These are phyloP conservation scores for Steinernema khuongi DNA, from an alignment of 1,140 invertebrate species.

Conservation along the genomic window DNA sequence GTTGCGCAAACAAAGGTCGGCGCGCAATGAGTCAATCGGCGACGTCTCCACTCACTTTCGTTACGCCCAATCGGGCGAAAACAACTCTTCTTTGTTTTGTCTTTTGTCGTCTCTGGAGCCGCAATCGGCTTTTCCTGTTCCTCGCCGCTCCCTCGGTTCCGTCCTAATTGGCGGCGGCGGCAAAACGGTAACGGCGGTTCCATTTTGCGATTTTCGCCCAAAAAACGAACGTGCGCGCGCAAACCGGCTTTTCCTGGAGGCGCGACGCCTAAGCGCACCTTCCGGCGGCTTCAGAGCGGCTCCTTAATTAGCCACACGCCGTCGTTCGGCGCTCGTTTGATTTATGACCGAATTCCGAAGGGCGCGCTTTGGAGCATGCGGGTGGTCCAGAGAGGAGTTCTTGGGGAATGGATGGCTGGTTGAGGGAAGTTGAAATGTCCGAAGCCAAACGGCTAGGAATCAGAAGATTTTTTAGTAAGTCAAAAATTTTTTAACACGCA, in stretches of 20 bases:
- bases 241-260: not conserved
- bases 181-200: slow-evolving; percentile 14
- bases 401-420: not conserved
- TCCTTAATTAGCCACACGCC: slow-evolving; percentile 10
- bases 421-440: too few relatives aligned
- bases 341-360: slow-evolving; percentile 4
- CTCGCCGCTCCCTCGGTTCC: slow-evolving; percentile 4
- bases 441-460: too few relatives aligned
- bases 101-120: not conserved
- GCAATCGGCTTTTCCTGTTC: slow-evolving; percentile 9
- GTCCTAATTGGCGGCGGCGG: not conserved
- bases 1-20: not conserved
- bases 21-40: slow-evolving; percentile 4
- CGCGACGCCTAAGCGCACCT: not conserved
- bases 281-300: not conserved
- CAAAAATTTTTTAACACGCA: too few relatives aligned
- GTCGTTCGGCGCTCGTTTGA: not conserved
- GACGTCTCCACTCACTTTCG: not conserved
- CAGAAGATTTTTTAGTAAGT: too few relatives aligned
- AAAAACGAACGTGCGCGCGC: slow-evolving; percentile 6
- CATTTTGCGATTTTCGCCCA: not conserved
- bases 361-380: too few relatives aligned
- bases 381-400: too few relatives aligned
- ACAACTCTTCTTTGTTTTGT: slow-evolving; percentile 4
- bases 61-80: not conserved